These are phyloP conservation scores for Oscheius myriophilus DNA, from an alignment of 2,888 invertebrate species.

Conservation along the genomic window DNA sequence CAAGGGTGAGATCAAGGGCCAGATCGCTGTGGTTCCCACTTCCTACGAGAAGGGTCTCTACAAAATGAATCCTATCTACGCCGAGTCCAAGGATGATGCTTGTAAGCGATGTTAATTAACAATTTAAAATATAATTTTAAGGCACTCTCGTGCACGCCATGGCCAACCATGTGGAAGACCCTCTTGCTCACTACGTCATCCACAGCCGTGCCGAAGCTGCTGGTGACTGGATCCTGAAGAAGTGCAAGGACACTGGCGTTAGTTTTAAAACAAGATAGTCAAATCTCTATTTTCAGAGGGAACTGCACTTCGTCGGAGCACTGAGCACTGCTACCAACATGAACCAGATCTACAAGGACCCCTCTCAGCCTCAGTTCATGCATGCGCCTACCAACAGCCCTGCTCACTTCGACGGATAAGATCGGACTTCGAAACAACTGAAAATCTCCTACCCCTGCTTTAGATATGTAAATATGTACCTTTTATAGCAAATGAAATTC, in stretches of 20 bases:
- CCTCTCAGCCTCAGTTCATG: constrained; percentile 20
- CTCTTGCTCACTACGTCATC: constrained; percentile 25
- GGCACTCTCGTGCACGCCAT: constrained; percentile 28
- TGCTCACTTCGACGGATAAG: constrained; percentile 34
- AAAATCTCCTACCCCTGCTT: constrained; percentile 12
- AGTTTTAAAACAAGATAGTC: not conserved
- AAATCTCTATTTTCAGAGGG: constrained; percentile 8
- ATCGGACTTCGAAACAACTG: not conserved
- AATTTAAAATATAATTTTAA: constrained; percentile 5
- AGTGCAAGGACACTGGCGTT: constrained; percentile 24
- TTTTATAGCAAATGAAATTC: too few species aligned
- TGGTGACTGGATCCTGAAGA: constrained; percentile 31
- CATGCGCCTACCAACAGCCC: constrained; percentile 32
- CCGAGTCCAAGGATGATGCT: constrained; percentile 28
- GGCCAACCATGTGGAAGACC: constrained; percentile 11
- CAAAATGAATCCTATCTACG: constrained; percentile 31
- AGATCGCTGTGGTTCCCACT: constrained; percentile 22
- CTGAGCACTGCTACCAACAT: constrained; percentile 25
- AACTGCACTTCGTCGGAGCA: constrained; percentile 24
- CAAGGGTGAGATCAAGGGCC: constrained; percentile 16
- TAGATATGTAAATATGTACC: constrained; percentile 19
- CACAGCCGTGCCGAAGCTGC: constrained; percentile 30
- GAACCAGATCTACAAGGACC: constrained; percentile 31
- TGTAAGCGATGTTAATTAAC: not conserved
- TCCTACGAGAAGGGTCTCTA: constrained; percentile 19